Base-by-base conservation (phyloP, 2,888 invertebrate genomes). In the Hirudinaria manillensis region DNA sequence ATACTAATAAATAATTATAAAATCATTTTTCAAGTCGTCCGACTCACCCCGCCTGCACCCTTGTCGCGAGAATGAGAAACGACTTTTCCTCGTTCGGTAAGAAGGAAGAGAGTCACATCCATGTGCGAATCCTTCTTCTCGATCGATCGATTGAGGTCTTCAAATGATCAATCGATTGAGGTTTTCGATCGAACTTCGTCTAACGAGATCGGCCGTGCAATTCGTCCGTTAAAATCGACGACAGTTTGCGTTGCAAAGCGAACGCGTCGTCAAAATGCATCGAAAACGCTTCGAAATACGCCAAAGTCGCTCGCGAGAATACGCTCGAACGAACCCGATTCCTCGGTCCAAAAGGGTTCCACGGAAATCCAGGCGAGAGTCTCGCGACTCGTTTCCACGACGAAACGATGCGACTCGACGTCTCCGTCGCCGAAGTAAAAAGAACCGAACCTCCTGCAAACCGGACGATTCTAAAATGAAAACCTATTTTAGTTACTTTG, bases 401-500 rank as follows among this genome's bases (percentile, higher is more conserved):
- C 78, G 79, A 81, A 85, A 68, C 81, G 81, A 78, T 85, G 83
- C 19, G 70, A 45, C 51, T 70, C 45, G 27, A 70, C 45, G 10
- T 78, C 79, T 66, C 81, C 81, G 71, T 83, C 83, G 70, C 83
- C 83, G 74, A 83, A 77, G 79, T 81, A 83, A 78, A 85, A 84
- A 76, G 82, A 81, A 6, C 85, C 84, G 74, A 83, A 83, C 72
- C 80, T 81, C 29, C 78, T 78, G 29, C 65, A 70, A 45, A 68
- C 80, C 77, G 3, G 72, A 77, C 84, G 84, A 85, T 36, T 83
- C 82, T 84, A n/a, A n/a, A n/a, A n/a, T 45, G 45, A 16, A 16
- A 7, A 7, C 13, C 3, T 16, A 45, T 1, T 45, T 45, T 45
- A 10, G 13, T 45, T 45, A 10, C n/a, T n/a, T 45, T 45, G 16